Percentiles rank a stretch among this genome's conserved stretches.
These are phyloP conservation scores for Chrysomela aeneicollis DNA, from an alignment of 2,888 invertebrate species.

Conservation along the genomic window DNA sequence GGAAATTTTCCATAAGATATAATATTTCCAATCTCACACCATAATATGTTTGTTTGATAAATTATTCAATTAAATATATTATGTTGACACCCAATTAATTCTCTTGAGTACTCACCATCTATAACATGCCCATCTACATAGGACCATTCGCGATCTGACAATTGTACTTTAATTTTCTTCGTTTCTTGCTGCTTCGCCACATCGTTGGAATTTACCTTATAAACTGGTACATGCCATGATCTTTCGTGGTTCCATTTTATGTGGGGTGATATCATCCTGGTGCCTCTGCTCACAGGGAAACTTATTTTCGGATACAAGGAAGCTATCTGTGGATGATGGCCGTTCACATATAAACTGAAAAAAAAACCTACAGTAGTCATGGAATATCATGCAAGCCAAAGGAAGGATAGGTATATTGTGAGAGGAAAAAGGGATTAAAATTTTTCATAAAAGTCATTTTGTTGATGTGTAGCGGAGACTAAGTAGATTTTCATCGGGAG, in stretches of 20 bases:
- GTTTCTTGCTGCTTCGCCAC: conserved; percentile 20
- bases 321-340: conserved; percentile 77
- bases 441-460: no score
- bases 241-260: conserved; percentile 89
- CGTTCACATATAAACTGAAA: conserved; percentile 77
- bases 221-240: conserved; percentile 71
- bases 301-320: conserved; percentile 78
- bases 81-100: no score
- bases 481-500: no score
- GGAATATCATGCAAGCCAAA: no score
- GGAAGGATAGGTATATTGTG: no score
- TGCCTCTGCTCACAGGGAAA: conserved; percentile 80
- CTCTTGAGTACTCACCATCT: conserved; percentile 69
- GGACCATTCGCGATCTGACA: conserved; percentile 68
- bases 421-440: no score
- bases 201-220: conserved; percentile 25
- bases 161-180: conserved; percentile 25
- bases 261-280: conserved; percentile 68
- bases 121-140: conserved; percentile 83
- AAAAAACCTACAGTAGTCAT: not conserved
- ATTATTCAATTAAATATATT: no score
- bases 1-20: no score
- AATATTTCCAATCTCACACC: no score
- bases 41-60: no score
- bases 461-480: no score